These are phyloP conservation scores for Nothoprocta perdicaria DNA, from an alignment of 2,113 vertebrate genomes.

Conservation along the genomic window DNA sequence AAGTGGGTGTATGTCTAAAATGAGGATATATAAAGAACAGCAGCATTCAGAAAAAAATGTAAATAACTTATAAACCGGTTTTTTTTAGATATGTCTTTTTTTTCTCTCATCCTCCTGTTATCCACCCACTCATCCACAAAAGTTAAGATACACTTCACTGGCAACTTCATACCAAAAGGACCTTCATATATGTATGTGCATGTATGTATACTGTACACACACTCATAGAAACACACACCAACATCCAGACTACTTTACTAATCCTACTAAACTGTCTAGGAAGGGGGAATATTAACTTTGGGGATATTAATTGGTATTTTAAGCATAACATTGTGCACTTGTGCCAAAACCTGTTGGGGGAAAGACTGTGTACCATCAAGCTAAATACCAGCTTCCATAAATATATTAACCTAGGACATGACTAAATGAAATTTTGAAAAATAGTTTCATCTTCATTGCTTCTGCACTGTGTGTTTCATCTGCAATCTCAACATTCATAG, in stretches of 20 bases:
- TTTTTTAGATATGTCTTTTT: not conserved
- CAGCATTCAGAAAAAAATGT: not conserved
- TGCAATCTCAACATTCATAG: not conserved
- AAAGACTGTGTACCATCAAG: not conserved
- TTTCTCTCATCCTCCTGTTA: not conserved
- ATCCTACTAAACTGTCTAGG: not conserved
- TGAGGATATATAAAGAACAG: not conserved
- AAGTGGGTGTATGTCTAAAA: not conserved
- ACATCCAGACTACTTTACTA: not conserved
- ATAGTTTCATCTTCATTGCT: not conserved
- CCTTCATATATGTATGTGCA: not conserved
- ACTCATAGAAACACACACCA: accelerated
- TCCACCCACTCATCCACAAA: not conserved
- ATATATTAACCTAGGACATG: not conserved
- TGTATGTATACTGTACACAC: accelerated
- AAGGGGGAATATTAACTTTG: not conserved
- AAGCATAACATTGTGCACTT: accelerated
- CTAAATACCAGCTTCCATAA: not conserved
- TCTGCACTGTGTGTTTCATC: not conserved
- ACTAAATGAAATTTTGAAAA: not conserved
- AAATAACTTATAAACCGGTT: not conserved
- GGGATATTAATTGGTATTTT: not conserved
- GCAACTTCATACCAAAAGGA: not conserved
- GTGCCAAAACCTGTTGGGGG: not conserved
- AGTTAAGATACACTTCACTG: not conserved